phyloP scores from a whole-genome alignment of 2,797 vertebrate species.

The Cuculus canorus region DNA sequence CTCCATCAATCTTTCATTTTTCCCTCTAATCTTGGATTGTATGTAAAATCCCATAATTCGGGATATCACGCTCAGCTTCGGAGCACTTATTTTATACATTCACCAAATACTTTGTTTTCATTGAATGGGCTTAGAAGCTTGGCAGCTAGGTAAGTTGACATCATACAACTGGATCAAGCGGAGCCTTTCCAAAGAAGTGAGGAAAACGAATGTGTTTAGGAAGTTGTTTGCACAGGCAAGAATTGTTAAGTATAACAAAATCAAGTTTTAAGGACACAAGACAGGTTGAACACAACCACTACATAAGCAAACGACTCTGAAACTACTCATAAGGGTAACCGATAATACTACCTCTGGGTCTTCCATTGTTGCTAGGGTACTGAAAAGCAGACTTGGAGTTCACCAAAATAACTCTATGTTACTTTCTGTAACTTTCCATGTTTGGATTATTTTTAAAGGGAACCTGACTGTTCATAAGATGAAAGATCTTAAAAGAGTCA shows the following conservation, averaged over 20 bases:
- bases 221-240: neutral
- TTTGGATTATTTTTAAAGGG: neutral
- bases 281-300: conserved; percentile 8
- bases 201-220: neutral
- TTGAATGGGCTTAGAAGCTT: neutral
- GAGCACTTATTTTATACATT: neutral
- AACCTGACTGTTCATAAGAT: neutral
- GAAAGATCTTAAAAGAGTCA: neutral
- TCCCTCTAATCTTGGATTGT: neutral
- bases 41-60: neutral
- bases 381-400: neutral
- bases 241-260: conserved; percentile 18
- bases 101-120: neutral
- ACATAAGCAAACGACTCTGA: conserved; percentile 8
- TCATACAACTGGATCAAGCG: neutral
- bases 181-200: neutral
- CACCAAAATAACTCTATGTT: neutral
- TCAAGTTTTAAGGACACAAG: neutral
- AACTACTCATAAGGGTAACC: conserved; percentile 16
- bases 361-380: neutral
- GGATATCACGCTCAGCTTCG: neutral
- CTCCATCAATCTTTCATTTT: neutral
- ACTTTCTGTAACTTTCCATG: conserved; percentile 19
- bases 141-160: neutral
- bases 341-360: conserved; percentile 21